A percentile compares a stretch with the other conserved stretches of the same genome.
These are phyloP conservation scores for Jacana jacana DNA, from an alignment of 2,113 vertebrate genomes.

Conservation along the genomic window DNA sequence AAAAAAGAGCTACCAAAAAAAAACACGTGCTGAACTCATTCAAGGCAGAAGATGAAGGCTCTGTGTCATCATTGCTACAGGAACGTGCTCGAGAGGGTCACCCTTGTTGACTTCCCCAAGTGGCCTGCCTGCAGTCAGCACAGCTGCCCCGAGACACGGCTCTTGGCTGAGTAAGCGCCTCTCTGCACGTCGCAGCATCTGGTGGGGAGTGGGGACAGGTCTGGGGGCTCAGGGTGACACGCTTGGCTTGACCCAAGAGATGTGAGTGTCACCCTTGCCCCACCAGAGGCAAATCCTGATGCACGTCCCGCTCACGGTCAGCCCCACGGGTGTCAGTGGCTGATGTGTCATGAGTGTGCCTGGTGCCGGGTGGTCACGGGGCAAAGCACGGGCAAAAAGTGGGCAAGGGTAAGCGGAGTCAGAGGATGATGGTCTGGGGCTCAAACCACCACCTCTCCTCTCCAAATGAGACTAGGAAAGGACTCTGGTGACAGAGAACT, in stretches of 20 bases:
- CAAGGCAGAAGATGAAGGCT: neutral
- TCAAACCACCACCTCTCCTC: neutral
- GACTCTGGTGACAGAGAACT: neutral
- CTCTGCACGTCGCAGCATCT: rapidly evolving
- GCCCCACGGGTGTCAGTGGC: rapidly evolving
- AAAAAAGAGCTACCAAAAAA: neutral
- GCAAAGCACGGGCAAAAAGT: rapidly evolving
- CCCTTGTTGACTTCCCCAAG: neutral
- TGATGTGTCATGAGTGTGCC: rapidly evolving
- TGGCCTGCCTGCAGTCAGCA: neutral
- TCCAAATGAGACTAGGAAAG: neutral
- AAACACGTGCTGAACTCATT: neutral
- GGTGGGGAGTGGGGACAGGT: neutral
- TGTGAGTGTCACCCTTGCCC: rapidly evolving
- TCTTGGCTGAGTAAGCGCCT: neutral
- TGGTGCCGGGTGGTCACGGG: rapidly evolving
- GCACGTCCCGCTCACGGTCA: rapidly evolving
- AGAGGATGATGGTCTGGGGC: rapidly evolving
- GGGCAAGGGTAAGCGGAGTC: neutral
- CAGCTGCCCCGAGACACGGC: neutral
- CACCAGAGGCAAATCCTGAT: rapidly evolving
- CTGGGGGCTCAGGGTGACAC: neutral
- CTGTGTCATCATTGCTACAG: neutral
- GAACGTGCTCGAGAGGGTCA: neutral
- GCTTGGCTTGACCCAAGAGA: neutral